Percentiles rank a stretch among this genome's conserved stretches.
Evolutionary conservation across 2,113 vertebrate species (phyloP).

Genomic region (Riparia riparia): DNA sequence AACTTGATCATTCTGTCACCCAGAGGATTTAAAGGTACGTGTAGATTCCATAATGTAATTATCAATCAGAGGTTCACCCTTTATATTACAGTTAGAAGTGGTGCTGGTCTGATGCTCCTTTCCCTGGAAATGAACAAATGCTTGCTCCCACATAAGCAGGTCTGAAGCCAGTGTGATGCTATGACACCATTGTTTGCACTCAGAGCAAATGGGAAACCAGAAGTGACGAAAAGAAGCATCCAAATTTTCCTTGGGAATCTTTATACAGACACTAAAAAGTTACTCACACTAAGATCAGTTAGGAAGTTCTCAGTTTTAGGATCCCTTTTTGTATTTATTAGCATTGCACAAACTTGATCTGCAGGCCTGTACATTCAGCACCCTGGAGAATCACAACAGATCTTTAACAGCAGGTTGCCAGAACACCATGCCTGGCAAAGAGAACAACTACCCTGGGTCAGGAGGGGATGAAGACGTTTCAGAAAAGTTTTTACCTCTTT

Average conservation of each 20-base stretch:
- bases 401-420: neutral
- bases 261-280: neutral
- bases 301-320: conserved; percentile 9
- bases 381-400: neutral
- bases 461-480: neutral
- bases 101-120: neutral
- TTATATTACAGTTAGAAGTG: neutral
- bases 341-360: conserved; percentile 15
- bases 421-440: too few species aligned
- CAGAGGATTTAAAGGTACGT: neutral
- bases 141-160: neutral
- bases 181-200: neutral
- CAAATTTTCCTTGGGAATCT: neutral
- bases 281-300: neutral
- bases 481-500: neutral
- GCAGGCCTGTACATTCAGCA: neutral
- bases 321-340: conserved; percentile 33
- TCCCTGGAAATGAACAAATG: neutral
- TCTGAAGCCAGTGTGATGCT: neutral
- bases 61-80: neutral
- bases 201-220: neutral
- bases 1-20: neutral
- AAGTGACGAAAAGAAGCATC: neutral
- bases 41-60: neutral
- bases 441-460: neutral